phyloP scores from a whole-genome alignment of 1,140 invertebrate genomes.

The Anastatus disparis region DNA sequence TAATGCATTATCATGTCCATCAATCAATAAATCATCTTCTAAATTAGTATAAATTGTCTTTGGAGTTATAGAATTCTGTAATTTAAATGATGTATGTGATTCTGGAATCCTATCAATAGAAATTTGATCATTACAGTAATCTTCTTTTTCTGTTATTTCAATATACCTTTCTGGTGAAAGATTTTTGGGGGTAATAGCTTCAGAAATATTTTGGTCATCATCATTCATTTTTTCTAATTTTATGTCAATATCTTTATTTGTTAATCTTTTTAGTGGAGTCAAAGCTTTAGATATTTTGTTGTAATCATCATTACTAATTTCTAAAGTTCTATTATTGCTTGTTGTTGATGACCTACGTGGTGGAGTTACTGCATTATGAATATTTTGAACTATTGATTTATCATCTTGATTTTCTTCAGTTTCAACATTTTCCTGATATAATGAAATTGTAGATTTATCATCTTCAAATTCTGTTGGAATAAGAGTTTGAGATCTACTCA shows the following conservation, averaged over 20 bases:
- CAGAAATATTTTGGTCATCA: background rate
- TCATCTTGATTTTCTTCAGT: too few species aligned
- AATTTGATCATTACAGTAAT: background rate
- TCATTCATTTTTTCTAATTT: background rate
- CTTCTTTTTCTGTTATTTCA: background rate
- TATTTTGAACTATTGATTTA: too few species aligned
- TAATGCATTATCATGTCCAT: too few species aligned
- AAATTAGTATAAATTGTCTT: background rate
- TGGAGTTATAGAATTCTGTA: constrained; percentile 1
- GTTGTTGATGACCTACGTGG: background rate
- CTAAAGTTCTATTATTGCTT: background rate
- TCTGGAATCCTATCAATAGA: background rate
- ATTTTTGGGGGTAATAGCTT: background rate
- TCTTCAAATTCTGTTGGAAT: too few species aligned
- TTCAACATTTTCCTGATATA: background rate
- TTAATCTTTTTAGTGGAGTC: background rate
- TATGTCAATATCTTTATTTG: background rate
- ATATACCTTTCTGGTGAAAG: background rate
- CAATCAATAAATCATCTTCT: too few species aligned
- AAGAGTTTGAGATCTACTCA: background rate
- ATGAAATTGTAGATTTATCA: background rate
- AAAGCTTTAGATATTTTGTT: background rate
- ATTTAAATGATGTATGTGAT: background rate
- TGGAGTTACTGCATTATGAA: constrained; percentile 16
- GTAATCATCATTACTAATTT: background rate